These are phyloP conservation scores for Perccottus glenii DNA, from an alignment of 2,113 vertebrate species.

Conservation along the genomic window DNA sequence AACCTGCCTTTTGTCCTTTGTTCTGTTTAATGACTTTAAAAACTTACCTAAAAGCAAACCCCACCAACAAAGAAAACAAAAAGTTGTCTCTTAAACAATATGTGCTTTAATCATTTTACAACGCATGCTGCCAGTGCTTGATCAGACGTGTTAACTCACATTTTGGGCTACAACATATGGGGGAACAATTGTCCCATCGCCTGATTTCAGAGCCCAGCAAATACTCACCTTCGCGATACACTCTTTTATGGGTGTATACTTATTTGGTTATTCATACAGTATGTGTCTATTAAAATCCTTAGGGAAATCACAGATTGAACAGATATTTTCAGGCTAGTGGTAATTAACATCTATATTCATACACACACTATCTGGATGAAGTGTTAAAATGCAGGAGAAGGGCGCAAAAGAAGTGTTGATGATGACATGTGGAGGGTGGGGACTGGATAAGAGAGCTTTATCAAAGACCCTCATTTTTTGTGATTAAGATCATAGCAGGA, in stretches of 20 bases:
- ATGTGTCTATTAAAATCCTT: constrained; percentile 30
- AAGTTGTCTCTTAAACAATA: background rate
- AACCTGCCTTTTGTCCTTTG: background rate
- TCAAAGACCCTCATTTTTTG: constrained; percentile 38
- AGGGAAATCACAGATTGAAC: constrained; percentile 62
- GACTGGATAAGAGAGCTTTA: constrained; percentile 11
- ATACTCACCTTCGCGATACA: constrained; percentile 25
- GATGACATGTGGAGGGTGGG: constrained; percentile 11
- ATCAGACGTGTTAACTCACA: constrained; percentile 28
- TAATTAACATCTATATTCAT: constrained; percentile 76
- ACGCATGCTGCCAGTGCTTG: constrained; percentile 19
- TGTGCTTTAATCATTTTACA: constrained; percentile 9
- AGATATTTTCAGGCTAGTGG: constrained; percentile 57
- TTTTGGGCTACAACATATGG: constrained; percentile 27
- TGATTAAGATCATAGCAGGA: constrained; percentile 42
- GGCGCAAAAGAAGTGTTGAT: constrained; percentile 11
- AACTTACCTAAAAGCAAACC: constrained; percentile 5
- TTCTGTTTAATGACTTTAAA: background rate
- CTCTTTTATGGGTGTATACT: background rate
- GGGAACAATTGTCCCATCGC: constrained; percentile 18
- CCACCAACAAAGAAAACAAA: background rate
- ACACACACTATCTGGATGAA: constrained; percentile 42
- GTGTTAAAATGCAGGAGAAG: constrained; percentile 21
- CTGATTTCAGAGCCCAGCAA: constrained; percentile 42
- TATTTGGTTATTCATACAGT: constrained; percentile 5